Conservation (phyloP, 37 sponge, comb jelly and placozoan genomes). For the Cliona cf. orientalis region DNA sequence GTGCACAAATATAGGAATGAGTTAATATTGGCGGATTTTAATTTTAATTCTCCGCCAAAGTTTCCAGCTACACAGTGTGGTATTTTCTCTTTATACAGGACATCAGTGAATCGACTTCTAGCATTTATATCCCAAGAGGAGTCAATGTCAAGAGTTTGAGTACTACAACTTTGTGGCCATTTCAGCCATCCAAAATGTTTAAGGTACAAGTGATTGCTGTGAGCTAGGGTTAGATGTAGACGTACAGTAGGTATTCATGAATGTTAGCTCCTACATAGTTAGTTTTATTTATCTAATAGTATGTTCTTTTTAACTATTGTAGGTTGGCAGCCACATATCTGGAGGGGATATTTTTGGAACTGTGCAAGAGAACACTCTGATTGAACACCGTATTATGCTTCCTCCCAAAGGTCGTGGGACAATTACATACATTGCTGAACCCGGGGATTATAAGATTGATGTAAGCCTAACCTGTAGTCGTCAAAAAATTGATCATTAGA, state of each 20-base stretch:
- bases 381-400: slow-evolving; percentile 87
- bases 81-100: slow-evolving; percentile 51
- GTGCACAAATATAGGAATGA: no score
- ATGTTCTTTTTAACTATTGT: not conserved
- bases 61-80: no score
- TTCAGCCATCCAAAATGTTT: slow-evolving; percentile 72
- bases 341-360: slow-evolving; percentile 94
- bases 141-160: slow-evolving; percentile 84
- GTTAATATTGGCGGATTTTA: no score
- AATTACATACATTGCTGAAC: slow-evolving; percentile 85
- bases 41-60: no score
- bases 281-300: not conserved
- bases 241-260: not conserved
- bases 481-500: no score
- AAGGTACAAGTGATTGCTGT: slow-evolving; percentile 15
- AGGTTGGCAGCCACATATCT: slow-evolving; percentile 91
- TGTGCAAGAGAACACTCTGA: slow-evolving; percentile 93
- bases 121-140: slow-evolving; percentile 98
- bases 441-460: slow-evolving; percentile 87
- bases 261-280: not conserved
- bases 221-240: not conserved
- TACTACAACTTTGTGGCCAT: slow-evolving; percentile 78
- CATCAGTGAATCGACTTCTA: slow-evolving; percentile 87
- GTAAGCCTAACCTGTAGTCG: no score
- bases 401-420: slow-evolving; percentile 90